Evolutionary conservation across 2,888 invertebrate genomes (phyloP).

Genomic region (Acanthosepion esculentum): DNA sequence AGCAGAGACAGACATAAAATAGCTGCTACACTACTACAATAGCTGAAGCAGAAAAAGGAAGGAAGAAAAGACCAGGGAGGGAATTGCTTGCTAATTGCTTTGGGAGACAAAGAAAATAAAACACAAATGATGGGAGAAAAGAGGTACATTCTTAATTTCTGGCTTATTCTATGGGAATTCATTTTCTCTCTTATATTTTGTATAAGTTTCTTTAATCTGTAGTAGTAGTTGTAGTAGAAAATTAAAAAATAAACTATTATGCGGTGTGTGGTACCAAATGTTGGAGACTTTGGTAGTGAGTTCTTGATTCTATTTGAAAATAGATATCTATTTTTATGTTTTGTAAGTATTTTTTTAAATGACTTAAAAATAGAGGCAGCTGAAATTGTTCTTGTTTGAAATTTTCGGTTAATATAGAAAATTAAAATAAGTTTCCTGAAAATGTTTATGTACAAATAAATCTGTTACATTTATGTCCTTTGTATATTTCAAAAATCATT

Average conservation of each 20-base stretch:
- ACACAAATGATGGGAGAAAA: not conserved
- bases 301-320: not conserved
- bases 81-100: not conserved
- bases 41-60: not conserved
- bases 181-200: not conserved
- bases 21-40: slow-evolving; percentile 8
- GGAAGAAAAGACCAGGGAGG: not conserved
- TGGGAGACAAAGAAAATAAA: slow-evolving; percentile 33
- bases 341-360: not conserved
- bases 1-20: not conserved
- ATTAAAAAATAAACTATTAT: not conserved
- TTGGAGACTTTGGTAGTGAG: slow-evolving; percentile 33
- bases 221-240: slow-evolving; percentile 33
- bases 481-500: not conserved
- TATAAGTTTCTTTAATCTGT: not conserved
- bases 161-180: not conserved
- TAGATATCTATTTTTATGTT: not conserved
- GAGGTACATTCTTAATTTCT: not conserved
- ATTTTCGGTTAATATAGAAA: not conserved
- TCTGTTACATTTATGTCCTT: not conserved
- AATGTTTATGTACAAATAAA: not conserved
- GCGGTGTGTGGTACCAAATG: slow-evolving; percentile 12
- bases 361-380: not conserved
- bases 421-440: not conserved
- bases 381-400: not conserved